phyloP scores from a whole-genome alignment of 2,113 vertebrate species.

The Passer domesticus region DNA sequence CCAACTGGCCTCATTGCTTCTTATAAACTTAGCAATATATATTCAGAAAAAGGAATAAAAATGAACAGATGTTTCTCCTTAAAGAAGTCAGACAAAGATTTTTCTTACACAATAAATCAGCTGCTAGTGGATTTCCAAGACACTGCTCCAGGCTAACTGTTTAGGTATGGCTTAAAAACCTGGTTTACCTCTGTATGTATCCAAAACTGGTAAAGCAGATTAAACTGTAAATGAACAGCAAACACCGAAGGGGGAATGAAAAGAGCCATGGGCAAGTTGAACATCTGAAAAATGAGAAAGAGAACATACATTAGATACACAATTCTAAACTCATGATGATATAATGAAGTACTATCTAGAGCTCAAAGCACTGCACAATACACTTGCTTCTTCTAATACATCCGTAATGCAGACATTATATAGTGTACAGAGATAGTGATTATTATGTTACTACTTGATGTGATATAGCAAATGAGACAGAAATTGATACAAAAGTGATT shows the following conservation, averaged over 20 bases:
- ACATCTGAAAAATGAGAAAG: constrained; percentile 76
- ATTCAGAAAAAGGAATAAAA: constrained; percentile 80
- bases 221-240: constrained; percentile 91
- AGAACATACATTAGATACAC: neutral
- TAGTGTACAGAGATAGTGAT: neutral
- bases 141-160: constrained; percentile 68
- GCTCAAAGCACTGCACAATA: neutral
- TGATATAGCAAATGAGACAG: neutral
- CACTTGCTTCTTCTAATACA: neutral
- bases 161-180: constrained; percentile 62
- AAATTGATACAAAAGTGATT: neutral
- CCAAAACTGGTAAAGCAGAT: constrained; percentile 96
- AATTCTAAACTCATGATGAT: neutral
- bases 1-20: constrained; percentile 82
- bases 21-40: constrained; percentile 83
- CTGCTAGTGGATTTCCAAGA: constrained; percentile 75
- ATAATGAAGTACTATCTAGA: neutral
- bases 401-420: neutral
- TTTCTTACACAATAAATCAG: constrained; percentile 86
- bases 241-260: constrained; percentile 86
- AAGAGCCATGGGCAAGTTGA: constrained; percentile 89
- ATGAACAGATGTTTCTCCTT: constrained; percentile 82
- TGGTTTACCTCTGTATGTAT: constrained; percentile 92
- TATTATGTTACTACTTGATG: neutral
- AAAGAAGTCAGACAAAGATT: constrained; percentile 81